Percentiles rank a stretch among this genome's conserved stretches.
Conservation (phyloP, 2,888 invertebrate genomes). For the Asteroscopus sphinx region DNA sequence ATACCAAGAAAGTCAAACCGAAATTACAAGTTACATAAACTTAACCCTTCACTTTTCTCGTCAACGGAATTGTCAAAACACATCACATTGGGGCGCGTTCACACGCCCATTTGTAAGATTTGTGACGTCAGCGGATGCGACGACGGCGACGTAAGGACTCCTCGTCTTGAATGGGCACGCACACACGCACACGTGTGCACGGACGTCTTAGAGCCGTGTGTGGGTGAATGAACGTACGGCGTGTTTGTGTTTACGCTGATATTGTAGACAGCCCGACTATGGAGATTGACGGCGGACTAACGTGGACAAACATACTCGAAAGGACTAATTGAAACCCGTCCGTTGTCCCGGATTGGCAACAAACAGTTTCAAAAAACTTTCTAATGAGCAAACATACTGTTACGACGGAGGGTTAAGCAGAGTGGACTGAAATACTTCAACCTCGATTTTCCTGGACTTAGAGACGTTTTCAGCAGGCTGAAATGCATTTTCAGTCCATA, state of each 20-base stretch:
- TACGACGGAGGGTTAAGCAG: too few relatives aligned
- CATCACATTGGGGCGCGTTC: slow-evolving; percentile 73
- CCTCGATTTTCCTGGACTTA: too few relatives aligned
- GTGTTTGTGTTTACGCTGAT: slow-evolving; percentile 72
- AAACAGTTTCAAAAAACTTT: slow-evolving; percentile 68
- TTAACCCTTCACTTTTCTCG: slow-evolving; percentile 77
- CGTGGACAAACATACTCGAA: slow-evolving; percentile 73
- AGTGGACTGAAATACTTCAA: too few relatives aligned
- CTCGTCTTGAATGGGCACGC: slow-evolving; percentile 84
- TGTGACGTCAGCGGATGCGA: slow-evolving; percentile 84
- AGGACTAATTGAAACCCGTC: slow-evolving; percentile 80
- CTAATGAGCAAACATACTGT: slow-evolving; percentile 74
- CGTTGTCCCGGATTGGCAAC: slow-evolving; percentile 72
- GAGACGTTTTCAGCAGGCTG: too few relatives aligned
- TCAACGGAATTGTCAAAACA: slow-evolving; percentile 79
- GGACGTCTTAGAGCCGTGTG: slow-evolving; percentile 64
- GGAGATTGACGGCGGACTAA: slow-evolving; percentile 78
- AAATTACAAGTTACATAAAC: slow-evolving; percentile 72
- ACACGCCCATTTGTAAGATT: slow-evolving; percentile 85
- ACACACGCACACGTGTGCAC: slow-evolving; percentile 66
- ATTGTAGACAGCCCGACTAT: slow-evolving; percentile 70
- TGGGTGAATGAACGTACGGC: slow-evolving; percentile 81
- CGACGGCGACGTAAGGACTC: slow-evolving; percentile 85
- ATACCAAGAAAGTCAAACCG: slow-evolving; percentile 50
- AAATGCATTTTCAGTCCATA: too few relatives aligned